These are phyloP conservation scores for Rhinopithecus roxellana DNA, from an alignment of 2,113 vertebrate genomes.

Conservation along the genomic window DNA sequence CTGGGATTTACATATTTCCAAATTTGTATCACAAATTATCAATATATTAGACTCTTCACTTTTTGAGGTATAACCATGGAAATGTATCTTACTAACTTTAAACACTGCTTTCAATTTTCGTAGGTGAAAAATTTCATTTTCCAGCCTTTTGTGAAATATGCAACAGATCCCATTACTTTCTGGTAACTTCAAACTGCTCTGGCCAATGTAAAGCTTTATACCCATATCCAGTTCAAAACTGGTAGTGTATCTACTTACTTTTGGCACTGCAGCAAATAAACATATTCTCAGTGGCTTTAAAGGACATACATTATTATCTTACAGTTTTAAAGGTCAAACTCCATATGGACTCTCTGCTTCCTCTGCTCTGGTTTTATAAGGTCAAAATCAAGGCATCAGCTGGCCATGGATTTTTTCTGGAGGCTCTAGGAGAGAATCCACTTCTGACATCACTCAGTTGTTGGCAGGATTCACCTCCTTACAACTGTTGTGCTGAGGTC, in stretches of 20 bases:
- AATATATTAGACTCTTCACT: background rate
- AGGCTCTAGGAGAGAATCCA: background rate
- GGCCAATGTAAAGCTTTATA: background rate
- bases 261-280: background rate
- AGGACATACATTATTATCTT: background rate
- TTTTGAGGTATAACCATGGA: background rate
- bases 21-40: background rate
- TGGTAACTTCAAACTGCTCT: background rate
- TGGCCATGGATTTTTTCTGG: background rate
- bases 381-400: background rate
- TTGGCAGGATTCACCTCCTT: background rate
- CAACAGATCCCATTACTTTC: background rate
- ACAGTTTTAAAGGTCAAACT: background rate
- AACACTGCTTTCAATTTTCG: background rate
- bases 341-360: background rate
- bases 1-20: background rate
- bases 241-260: background rate
- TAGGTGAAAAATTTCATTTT: background rate
- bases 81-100: background rate
- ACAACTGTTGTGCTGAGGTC: background rate
- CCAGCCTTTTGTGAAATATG: background rate
- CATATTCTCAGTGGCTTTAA: background rate
- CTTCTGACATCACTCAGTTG: too few relatives aligned
- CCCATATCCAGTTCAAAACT: background rate
- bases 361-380: background rate